Evolutionary conservation across 2,888 invertebrate species (phyloP).

Genomic region (Buathra laborator): DNA sequence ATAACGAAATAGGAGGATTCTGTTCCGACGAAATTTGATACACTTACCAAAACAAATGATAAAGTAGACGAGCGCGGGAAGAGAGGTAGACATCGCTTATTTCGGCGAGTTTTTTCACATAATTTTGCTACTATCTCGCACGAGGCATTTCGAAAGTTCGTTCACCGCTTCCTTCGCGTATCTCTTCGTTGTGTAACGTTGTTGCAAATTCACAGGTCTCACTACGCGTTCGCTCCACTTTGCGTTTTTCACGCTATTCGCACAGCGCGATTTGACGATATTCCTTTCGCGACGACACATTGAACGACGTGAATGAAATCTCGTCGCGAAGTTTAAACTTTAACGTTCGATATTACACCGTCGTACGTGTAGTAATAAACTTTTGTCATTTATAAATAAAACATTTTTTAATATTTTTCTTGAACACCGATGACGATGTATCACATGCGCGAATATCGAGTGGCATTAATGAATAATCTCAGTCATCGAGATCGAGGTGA

Average conservation of each 20-base stretch:
- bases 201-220: slow-evolving; percentile 30
- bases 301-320: slow-evolving; percentile 19
- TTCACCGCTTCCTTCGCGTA: slow-evolving; percentile 28
- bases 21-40: not conserved
- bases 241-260: slow-evolving; percentile 50
- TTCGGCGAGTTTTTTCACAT: slow-evolving; percentile 78
- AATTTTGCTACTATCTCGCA: slow-evolving; percentile 76
- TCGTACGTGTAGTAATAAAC: not conserved
- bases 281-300: slow-evolving; percentile 59
- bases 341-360: not conserved
- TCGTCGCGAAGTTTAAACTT: not conserved
- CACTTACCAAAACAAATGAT: slow-evolving; percentile 83
- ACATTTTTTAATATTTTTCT: not conserved
- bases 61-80: slow-evolving; percentile 80
- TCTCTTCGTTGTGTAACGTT: slow-evolving; percentile 21
- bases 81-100: slow-evolving; percentile 83
- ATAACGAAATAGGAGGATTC: too few relatives aligned
- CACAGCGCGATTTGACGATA: slow-evolving; percentile 53
- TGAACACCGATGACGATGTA: not conserved
- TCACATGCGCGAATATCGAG: not conserved
- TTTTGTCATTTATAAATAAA: not conserved
- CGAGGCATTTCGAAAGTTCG: slow-evolving; percentile 71
- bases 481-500: not conserved
- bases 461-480: not conserved
- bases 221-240: slow-evolving; percentile 56